Percentiles rank a stretch among this genome's conserved stretches.
phyloP scores from a whole-genome alignment of 2,113 vertebrate species.

The Nibea albiflora region DNA sequence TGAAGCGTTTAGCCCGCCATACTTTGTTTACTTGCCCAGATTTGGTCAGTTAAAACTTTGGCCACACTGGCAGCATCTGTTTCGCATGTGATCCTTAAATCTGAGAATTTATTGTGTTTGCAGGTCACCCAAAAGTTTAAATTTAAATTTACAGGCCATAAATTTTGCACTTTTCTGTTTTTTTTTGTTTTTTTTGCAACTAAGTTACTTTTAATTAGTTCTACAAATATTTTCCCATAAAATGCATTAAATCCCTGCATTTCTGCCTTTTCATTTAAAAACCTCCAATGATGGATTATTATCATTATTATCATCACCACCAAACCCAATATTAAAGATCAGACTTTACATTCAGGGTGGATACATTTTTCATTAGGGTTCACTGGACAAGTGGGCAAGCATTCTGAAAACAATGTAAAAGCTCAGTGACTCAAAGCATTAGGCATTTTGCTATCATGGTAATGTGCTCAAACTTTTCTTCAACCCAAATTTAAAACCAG shows the following conservation, averaged over 20 bases:
- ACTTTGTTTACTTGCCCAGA: no score
- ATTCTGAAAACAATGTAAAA: constrained; percentile 3
- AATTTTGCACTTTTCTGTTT: neutral
- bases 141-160: neutral
- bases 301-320: neutral
- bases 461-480: neutral
- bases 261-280: neutral
- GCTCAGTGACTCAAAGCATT: constrained; percentile 10
- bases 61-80: no score
- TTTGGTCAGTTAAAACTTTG: no score
- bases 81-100: no score
- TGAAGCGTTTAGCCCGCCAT: no score
- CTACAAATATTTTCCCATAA: neutral
- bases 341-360: constrained; percentile 17
- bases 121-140: neutral
- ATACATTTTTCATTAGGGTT: constrained; percentile 3
- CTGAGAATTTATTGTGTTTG: no score
- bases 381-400: constrained; percentile 9
- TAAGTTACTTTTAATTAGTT: neutral
- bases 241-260: neutral
- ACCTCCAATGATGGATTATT: neutral
- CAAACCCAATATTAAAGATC: constrained; percentile 4
- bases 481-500: neutral
- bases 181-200: neutral
- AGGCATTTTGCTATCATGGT: neutral